These are phyloP conservation scores for Paragorgia papillata DNA, from an alignment of 92 coral and sea anemone genomes.

Conservation along the genomic window DNA sequence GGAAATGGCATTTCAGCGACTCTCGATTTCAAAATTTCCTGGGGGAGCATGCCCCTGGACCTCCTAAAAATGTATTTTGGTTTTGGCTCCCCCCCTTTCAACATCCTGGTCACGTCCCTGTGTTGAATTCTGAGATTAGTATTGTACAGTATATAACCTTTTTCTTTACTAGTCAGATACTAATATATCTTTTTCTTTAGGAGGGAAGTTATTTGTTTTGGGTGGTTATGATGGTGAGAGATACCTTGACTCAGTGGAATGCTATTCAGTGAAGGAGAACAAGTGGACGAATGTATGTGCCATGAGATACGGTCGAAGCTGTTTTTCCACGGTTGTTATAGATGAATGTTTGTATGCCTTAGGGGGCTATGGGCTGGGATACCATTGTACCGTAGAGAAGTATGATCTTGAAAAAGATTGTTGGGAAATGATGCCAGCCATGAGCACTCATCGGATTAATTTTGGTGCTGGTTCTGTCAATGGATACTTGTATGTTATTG, in stretches of 20 bases:
- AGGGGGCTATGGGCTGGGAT: constrained; percentile 91
- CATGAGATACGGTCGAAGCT: constrained; percentile 90
- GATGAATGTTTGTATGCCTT: constrained; percentile 92
- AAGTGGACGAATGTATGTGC: constrained; percentile 82
- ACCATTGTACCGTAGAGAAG: constrained; percentile 83
- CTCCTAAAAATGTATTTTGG: too few species aligned
- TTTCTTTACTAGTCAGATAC: too few species aligned
- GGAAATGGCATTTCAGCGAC: too few species aligned
- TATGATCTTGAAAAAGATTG: constrained; percentile 71
- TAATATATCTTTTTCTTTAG: constrained; percentile 40
- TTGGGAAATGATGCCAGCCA: constrained; percentile 95
- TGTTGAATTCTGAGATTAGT: too few species aligned
- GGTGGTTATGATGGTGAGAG: constrained; percentile 91
- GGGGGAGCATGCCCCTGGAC: too few species aligned
- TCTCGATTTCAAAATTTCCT: too few species aligned
- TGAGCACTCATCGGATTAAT: constrained; percentile 85
- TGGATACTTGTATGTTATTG: constrained; percentile 85
- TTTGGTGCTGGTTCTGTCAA: constrained; percentile 85
- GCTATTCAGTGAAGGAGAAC: constrained; percentile 71
- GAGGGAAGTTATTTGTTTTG: constrained; percentile 69
- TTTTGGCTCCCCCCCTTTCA: too few species aligned
- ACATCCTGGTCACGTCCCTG: too few species aligned
- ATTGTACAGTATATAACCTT: too few species aligned
- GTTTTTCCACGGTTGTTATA: constrained; percentile 82
- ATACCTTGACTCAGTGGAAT: constrained; percentile 80